phyloP scores from a whole-genome alignment of 23 tunicate genomes.

The Ascidia mentula region DNA sequence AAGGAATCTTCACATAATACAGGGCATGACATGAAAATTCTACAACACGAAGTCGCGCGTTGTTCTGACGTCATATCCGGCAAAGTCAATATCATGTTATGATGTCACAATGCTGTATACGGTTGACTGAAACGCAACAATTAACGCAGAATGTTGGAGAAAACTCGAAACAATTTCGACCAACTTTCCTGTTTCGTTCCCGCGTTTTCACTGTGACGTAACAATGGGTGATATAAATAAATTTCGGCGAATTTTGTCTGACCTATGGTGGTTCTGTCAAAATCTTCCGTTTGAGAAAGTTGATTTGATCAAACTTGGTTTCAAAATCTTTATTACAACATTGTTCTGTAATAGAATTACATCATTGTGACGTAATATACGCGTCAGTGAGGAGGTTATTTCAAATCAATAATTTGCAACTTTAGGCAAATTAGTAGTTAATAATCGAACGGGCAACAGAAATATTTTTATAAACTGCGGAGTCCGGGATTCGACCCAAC shows the following conservation, averaged over 20 bases:
- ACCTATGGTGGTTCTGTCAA: too few relatives aligned
- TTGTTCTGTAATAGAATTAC: neutral
- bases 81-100: neutral
- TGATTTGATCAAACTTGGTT: neutral
- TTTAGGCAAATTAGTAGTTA: too few relatives aligned
- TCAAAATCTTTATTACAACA: neutral
- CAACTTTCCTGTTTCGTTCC: neutral
- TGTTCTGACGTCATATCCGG: conserved; percentile 5
- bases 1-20: too few relatives aligned
- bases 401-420: too few relatives aligned
- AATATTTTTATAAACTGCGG: too few relatives aligned
- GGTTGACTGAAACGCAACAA: too few relatives aligned
- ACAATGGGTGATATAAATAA: too few relatives aligned
- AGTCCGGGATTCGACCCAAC: too few relatives aligned
- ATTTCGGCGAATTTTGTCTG: too few relatives aligned
- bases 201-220: neutral
- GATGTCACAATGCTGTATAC: neutral
- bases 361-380: neutral
- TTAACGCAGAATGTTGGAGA: neutral
- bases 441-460: too few relatives aligned
- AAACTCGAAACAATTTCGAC: neutral
- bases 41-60: neutral
- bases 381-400: neutral
- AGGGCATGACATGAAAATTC: neutral
- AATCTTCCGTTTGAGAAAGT: too few relatives aligned